Percentiles rank a stretch among this genome's conserved stretches.
phyloP scores from a whole-genome alignment of 2,113 vertebrate genomes.

The Arvicanthis niloticus region DNA sequence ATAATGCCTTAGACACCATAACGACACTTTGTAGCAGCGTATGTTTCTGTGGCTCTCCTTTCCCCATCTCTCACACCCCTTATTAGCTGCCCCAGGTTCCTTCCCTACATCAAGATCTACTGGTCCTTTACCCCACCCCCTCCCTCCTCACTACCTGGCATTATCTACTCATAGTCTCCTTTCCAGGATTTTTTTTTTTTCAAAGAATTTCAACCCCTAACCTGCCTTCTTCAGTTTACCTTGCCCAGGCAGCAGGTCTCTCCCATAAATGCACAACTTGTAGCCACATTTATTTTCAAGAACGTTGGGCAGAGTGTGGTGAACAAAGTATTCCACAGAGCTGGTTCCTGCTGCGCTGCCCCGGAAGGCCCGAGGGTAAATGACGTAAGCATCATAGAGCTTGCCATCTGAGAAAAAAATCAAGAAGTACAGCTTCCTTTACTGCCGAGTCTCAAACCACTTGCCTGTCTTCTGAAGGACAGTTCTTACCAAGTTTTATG shows the following conservation, averaged over 20 bases:
- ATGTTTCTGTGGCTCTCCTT: not conserved
- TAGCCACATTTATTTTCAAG: conserved; percentile 93
- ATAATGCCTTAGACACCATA: too few species aligned
- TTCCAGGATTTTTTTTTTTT: too few species aligned
- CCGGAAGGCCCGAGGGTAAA: conserved; percentile 86
- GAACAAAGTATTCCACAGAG: conserved; percentile 90
- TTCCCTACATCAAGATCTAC: too few species aligned
- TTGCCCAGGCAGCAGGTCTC: conserved; percentile 92
- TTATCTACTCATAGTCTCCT: not conserved
- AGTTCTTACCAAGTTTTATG: not conserved
- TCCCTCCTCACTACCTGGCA: not conserved
- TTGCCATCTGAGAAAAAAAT: conserved; percentile 89
- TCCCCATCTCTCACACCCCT: too few species aligned
- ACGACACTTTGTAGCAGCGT: not conserved
- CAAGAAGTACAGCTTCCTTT: not conserved
- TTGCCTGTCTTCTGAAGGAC: not conserved
- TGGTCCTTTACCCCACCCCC: rapidly evolving
- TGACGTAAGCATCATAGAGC: conserved; percentile 93
- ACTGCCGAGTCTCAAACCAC: not conserved
- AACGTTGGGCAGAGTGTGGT: conserved; percentile 90
- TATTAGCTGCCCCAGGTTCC: not conserved
- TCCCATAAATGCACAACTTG: conserved; percentile 92
- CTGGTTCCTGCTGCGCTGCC: conserved; percentile 19
- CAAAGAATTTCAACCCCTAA: not conserved
- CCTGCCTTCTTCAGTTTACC: conserved; percentile 84